These are phyloP conservation scores for Atrina japonica DNA, from an alignment of 2,888 invertebrate species.

Conservation along the genomic window DNA sequence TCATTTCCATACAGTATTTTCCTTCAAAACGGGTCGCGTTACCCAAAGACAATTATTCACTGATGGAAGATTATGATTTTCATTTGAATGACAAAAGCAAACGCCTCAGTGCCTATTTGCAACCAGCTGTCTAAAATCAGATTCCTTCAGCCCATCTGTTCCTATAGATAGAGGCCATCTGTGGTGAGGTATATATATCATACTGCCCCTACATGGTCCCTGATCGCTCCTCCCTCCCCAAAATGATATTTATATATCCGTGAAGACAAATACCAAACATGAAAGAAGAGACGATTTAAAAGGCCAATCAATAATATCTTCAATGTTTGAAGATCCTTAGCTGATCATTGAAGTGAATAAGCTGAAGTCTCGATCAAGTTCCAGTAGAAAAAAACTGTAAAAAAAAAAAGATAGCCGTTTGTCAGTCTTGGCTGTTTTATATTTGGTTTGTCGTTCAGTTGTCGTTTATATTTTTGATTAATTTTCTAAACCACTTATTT, in stretches of 20 bases:
- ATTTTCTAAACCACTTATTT: too few species aligned
- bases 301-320: slow-evolving; percentile 11
- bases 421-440: too few species aligned
- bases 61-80: slow-evolving; percentile 55
- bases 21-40: slow-evolving; percentile 38
- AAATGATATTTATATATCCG: too few species aligned
- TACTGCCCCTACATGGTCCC: not conserved
- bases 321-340: not conserved
- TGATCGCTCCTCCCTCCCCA: not conserved
- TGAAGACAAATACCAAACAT: too few species aligned
- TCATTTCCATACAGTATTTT: slow-evolving; percentile 26
- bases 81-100: slow-evolving; percentile 58
- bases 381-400: not conserved
- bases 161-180: slow-evolving; percentile 13
- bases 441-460: too few species aligned
- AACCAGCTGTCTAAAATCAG: slow-evolving; percentile 52
- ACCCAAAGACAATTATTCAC: slow-evolving; percentile 50
- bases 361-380: not conserved
- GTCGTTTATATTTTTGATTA: too few species aligned
- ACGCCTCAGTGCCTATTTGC: slow-evolving; percentile 38
- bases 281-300: not conserved
- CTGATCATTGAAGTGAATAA: not conserved
- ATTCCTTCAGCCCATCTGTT: slow-evolving; percentile 55
- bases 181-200: not conserved
- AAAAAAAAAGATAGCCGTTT: too few species aligned